Conservation (phyloP, 1,140 invertebrate species). For the Trichogramma pretiosum region DNA sequence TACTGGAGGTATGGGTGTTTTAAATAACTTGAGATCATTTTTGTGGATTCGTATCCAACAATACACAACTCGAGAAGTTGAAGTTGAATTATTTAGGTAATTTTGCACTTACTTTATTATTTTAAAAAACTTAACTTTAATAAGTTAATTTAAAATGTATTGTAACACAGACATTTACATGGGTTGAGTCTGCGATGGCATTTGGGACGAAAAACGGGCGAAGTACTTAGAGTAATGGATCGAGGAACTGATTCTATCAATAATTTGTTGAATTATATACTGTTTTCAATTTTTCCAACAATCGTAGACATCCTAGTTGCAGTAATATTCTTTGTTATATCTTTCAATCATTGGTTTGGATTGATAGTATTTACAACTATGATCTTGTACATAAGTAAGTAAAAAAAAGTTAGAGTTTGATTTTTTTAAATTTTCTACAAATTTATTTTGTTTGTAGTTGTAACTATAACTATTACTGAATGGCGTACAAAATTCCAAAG, state of each 20-base stretch:
- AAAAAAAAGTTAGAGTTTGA: too few relatives aligned
- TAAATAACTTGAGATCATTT: constrained; percentile 85
- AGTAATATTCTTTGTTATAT: constrained; percentile 75
- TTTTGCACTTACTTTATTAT: constrained; percentile 1
- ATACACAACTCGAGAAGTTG: constrained; percentile 85
- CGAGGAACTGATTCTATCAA: constrained; percentile 91
- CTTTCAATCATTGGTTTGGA: constrained; percentile 90
- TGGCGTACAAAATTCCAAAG: constrained; percentile 92
- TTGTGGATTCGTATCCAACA: constrained; percentile 94
- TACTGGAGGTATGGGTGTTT: constrained; percentile 80
- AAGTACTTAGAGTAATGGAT: constrained; percentile 90
- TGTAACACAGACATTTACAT: constrained; percentile 65
- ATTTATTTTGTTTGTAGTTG: constrained; percentile 47
- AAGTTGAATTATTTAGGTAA: constrained; percentile 53
- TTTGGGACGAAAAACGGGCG: constrained; percentile 85
- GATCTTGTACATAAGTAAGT: constrained; percentile 83
- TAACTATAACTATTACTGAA: constrained; percentile 83
- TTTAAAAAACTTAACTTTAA: background rate
- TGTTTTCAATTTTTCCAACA: constrained; percentile 84
- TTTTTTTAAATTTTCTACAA: background rate
- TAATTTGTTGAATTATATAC: constrained; percentile 79
- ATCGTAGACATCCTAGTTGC: constrained; percentile 90
- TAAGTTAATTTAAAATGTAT: constrained; percentile 14
- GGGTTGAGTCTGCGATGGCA: constrained; percentile 83
- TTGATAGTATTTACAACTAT: constrained; percentile 89